Percentiles rank a stretch among this genome's conserved stretches.
These are phyloP conservation scores for Hipposideros armiger DNA, from an alignment of 2,113 vertebrate genomes.

Conservation along the genomic window DNA sequence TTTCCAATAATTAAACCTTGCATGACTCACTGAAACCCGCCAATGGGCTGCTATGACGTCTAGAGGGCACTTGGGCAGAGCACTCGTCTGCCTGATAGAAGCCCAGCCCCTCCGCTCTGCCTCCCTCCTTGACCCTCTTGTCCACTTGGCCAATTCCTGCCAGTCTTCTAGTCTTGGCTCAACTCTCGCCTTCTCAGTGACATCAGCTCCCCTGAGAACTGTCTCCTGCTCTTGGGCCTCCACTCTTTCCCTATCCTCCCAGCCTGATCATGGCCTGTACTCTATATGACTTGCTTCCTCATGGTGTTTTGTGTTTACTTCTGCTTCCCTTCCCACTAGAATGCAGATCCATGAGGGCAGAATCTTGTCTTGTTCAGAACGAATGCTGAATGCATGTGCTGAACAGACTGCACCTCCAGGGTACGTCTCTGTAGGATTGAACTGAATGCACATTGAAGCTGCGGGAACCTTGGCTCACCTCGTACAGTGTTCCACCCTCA, in stretches of 20 bases:
- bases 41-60: not conserved
- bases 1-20: not conserved
- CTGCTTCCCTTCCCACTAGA: not conserved
- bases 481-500: fast-evolving
- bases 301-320: not conserved
- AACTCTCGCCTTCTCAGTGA: not conserved
- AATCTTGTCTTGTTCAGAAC: not conserved
- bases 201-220: too few species aligned
- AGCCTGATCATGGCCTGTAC: too few species aligned
- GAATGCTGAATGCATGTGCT: not conserved
- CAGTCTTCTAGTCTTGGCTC: not conserved
- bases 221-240: not conserved
- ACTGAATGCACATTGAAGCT: not conserved
- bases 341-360: not conserved
- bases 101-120: too few species aligned
- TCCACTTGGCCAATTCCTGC: not conserved
- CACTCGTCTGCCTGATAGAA: not conserved
- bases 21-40: not conserved
- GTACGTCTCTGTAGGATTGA: fast-evolving
- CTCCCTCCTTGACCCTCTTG: too few species aligned
- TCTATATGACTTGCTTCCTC: not conserved
- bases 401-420: fast-evolving
- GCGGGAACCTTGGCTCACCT: not conserved
- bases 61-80: too few species aligned
- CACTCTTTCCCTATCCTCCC: not conserved